Evolutionary conservation across 2,113 vertebrate genomes (phyloP), one percentile per base, ranked within the genome.

Genomic region (Bubalus kerabau): DNA sequence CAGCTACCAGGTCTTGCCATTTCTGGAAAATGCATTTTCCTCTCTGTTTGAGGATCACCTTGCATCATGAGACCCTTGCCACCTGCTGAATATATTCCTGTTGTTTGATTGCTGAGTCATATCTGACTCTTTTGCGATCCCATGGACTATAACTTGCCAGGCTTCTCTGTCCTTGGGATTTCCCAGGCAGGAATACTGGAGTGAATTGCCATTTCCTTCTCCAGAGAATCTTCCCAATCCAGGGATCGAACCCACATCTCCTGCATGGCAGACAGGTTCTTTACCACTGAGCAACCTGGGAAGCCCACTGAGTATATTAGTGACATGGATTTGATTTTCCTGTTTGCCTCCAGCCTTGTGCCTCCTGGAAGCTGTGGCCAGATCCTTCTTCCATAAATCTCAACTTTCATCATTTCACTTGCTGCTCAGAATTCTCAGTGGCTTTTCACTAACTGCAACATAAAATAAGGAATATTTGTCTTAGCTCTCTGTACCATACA

Each of bases 391-490:
- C 15, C 48, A 28, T 74, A 80, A 95, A 87, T 92, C 3, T 19
- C 21, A 43, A 43, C n/a, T 92, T 94, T 89, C 43, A 82, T 83
- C 56, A 57, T 83, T 78, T 92, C 48, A 89, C 15, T 93, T 64
- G 80, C 26, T 52, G 8, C n/a, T 87, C 71, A 93, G 36, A 87
- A 93, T 96, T 81, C 62, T 91, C 86, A 46, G 32, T 92, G 28
- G 30, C 36, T 96, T 97, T 94, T 93, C 11, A 11, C 36, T 85
- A 90, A 93, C 14, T 82, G 17, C 30, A 89, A 93, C 43, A 62
- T 91, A 78, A 82, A 95, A 92, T 93, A 62, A 50, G 50, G 85
- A 15, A n/a, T 28, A 48, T 60, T 91, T 96, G 59, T 93, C 52
- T 87, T 89, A 59, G 50, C 36, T 62, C 48, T 26, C 50, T 28